A percentile compares a stretch with the other conserved stretches of the same genome.
Evolutionary conservation across 2,888 invertebrate species (phyloP).

Genomic region (Drosophila nigritarsus): DNA sequence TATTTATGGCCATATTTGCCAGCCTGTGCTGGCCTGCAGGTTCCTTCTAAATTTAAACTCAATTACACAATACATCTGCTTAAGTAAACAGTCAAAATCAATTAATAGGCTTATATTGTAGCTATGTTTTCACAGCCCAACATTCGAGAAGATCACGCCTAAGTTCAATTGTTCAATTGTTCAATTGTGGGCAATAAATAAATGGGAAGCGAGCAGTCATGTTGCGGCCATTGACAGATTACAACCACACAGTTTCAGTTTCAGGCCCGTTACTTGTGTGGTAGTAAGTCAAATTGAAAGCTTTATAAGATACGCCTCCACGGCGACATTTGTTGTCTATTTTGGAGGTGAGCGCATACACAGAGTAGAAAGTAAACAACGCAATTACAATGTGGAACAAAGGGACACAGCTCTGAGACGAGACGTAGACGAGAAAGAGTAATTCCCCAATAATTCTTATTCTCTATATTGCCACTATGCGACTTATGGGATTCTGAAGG

Average conservation of each 20-base stretch:
- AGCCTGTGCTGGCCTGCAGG: conserved; percentile 10
- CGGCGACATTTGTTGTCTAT: conserved; percentile 11
- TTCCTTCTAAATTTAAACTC: not conserved
- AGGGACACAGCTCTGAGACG: conserved; percentile 20
- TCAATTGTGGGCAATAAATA: conserved; percentile 65
- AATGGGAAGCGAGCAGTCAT: conserved; percentile 33
- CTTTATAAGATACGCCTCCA: conserved; percentile 51
- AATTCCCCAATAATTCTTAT: conserved; percentile 30
- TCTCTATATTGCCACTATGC: conserved; percentile 34
- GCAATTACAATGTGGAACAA: conserved; percentile 27
- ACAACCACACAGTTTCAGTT: conserved; percentile 34
- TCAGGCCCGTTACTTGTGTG: conserved; percentile 11
- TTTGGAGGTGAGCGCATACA: conserved; percentile 20
- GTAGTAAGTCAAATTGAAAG: conserved; percentile 30
- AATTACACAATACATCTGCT: conserved; percentile 13
- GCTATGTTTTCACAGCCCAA: conserved; percentile 21
- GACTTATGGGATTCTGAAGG: conserved; percentile 65
- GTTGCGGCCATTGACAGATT: conserved; percentile 50
- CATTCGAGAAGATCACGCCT: conserved; percentile 51
- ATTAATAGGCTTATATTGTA: conserved; percentile 61
- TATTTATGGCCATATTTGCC: conserved; percentile 6
- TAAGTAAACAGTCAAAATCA: not conserved
- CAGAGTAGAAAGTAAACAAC: conserved; percentile 49
- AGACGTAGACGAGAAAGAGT: conserved; percentile 1
- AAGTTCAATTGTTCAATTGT: conserved; percentile 56